A percentile compares a stretch with the other conserved stretches of the same genome.
Conservation (phyloP, 2,797 vertebrate species). For the Ficedula albicollis region DNA sequence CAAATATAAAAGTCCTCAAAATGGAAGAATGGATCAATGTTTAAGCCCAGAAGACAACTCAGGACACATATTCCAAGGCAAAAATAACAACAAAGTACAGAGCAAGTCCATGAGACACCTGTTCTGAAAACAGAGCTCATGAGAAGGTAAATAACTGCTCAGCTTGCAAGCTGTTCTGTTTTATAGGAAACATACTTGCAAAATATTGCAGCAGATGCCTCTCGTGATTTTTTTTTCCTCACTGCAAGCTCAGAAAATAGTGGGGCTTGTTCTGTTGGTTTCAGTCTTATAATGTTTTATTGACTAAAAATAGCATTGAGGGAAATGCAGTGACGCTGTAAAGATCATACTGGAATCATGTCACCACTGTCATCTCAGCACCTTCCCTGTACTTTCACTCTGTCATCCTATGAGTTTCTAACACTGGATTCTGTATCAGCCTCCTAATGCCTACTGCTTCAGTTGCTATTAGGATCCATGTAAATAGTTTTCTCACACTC, state of each 20-base stretch:
- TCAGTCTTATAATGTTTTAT: not conserved
- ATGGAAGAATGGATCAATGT: not conserved
- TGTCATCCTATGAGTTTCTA: not conserved
- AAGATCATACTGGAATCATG: not conserved
- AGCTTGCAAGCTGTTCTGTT: not conserved
- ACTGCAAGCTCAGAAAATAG: not conserved
- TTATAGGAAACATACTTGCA: not conserved
- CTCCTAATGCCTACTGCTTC: not conserved
- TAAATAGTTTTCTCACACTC: not conserved
- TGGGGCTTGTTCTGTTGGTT: not conserved
- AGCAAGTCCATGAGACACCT: not conserved
- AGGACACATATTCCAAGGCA: not conserved
- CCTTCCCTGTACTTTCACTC: not conserved
- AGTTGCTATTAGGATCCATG: not conserved
- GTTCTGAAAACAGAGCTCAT: not conserved
- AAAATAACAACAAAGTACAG: not conserved
- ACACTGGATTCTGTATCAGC: not conserved
- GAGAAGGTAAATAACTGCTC: not conserved
- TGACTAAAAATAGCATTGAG: not conserved
- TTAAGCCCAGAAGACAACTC: not conserved
- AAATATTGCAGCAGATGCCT: not conserved
- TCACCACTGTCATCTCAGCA: not conserved
- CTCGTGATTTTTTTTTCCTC: not conserved
- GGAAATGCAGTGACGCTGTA: not conserved
- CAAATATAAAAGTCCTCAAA: not conserved